Evolutionary conservation across 2,888 invertebrate genomes (phyloP), one percentile per base, ranked within the genome.

Genomic region (Cataglyphis livida): DNA sequence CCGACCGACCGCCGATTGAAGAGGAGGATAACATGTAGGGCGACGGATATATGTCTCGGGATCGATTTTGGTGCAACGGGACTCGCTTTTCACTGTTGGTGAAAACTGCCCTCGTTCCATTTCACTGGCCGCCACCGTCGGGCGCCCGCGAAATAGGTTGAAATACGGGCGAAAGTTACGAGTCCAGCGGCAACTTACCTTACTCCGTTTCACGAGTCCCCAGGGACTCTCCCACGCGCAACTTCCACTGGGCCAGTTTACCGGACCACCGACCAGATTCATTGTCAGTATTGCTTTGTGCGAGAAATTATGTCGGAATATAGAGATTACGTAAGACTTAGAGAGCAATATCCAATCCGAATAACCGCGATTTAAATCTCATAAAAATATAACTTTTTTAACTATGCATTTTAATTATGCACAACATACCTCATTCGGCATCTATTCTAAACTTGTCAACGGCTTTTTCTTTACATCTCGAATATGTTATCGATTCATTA

Each of bases 91-190:
- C 86, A 59, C 81, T 78, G 85, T 76, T 85, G 85, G 83, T 87
- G 88, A 89, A 89, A 90, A 89, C 88, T 87, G 87, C 88, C 90
- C 90, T 85, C 90, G 87, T 89, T 88, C 87, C 81, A 88, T 89
- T 89, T 88, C 88, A 86, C 82, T 82, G 81, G 44, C 59, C 59
- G 44, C 59, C 68, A 57, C 38, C 15, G 51, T 15, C 25, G 59
- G 73, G 48, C 65, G 82, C 84, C 83, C 68, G 70, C 61, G 85
- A 88, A 87, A 84, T 89, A 87, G 90, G 88, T 89, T 89, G 86
- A 89, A 89, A 89, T 90, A 89, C 84, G 85, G 85, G 71, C 82
- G 83, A 88, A 89, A 89, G 84, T 87, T 89, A 89, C 85, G 86
- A 86, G 83, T 73, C 44, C 70, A 59, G 70, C 59, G 61, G 59